These are phyloP conservation scores for Eleginops maclovinus DNA, from an alignment of 2,113 vertebrate genomes.

Conservation along the genomic window DNA sequence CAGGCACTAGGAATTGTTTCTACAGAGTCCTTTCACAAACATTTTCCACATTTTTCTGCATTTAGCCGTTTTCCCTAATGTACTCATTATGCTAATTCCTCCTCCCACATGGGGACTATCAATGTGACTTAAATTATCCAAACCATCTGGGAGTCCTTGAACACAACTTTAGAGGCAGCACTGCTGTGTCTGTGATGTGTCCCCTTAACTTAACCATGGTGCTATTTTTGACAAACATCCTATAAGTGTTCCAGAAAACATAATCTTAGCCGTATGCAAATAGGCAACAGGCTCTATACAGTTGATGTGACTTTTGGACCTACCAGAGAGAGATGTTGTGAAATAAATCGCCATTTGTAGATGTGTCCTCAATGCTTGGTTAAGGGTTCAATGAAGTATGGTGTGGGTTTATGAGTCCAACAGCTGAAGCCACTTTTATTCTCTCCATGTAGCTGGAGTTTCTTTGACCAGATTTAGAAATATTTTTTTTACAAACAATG, in stretches of 20 bases:
- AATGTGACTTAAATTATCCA: slow-evolving; percentile 46
- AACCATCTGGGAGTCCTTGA: slow-evolving; percentile 69
- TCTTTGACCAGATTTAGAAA: slow-evolving; percentile 3
- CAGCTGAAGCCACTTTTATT: slow-evolving; percentile 1
- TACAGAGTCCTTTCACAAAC: not conserved
- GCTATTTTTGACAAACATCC: not conserved
- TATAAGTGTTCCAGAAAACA: not conserved
- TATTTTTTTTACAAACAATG: slow-evolving; percentile 7
- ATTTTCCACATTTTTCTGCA: not conserved
- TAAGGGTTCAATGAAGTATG: no score
- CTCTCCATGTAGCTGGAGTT: not conserved
- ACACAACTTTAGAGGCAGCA: slow-evolving; percentile 32
- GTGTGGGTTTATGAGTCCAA: not conserved
- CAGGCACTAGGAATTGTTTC: not conserved
- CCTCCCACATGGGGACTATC: slow-evolving; percentile 50
- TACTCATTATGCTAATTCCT: slow-evolving; percentile 62
- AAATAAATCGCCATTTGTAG: not conserved
- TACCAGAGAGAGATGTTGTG: not conserved
- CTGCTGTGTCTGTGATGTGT: slow-evolving; percentile 11
- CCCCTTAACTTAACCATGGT: not conserved
- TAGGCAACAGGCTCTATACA: not conserved
- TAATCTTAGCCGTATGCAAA: not conserved
- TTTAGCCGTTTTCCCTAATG: slow-evolving; percentile 51
- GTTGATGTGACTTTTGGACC: not conserved
- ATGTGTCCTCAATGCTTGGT: not conserved